Evolutionary conservation across 1,140 invertebrate genomes (phyloP), one percentile per base, ranked within the genome.

Genomic region (Linepithema humile): DNA sequence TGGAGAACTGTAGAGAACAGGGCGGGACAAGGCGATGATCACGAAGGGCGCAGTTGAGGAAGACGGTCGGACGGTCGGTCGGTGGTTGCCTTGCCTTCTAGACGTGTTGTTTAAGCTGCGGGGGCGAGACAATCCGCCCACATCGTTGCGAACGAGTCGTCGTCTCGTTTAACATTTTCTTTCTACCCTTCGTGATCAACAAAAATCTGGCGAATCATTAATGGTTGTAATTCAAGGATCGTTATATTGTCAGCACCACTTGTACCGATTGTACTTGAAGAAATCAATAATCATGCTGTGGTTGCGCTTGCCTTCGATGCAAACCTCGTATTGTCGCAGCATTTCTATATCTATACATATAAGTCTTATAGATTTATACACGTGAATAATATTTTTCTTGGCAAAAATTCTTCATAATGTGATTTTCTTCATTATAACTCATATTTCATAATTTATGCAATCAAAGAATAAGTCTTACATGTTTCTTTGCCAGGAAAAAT

Each of bases 121-220:
- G 89, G 82, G 90, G 89, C 89, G 90, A 90, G 85, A 89, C 84
- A 84, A 32, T 83, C 70, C 90, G 83, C 89, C 89, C 85, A 90
- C 88, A 78, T 78, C 40, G 67, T 87, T 74, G 62, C 69, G 26
- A 78, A 55, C 87, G 60, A 80, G 59, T 50, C 73, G 62, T 10
- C 48, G 62, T 86, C 70, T 53, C 35, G 43, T 35, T 72, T 57
- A 65, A 38, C 84, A 38, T 48, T 83, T 65, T 35, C 72, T 48
- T 62, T 35, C 43, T 43, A 55, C 15, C 59, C 77, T 78, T 60
- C 74, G 29, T 64, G 48, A 72, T 50, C 75, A 45, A 40, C 48
- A 57, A 69, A 48, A 80, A 17, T 29, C 23, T 55, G 10, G 55
- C 32, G 26, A 40, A 55, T 65, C 17, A 65, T 65, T 45, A 40